Percentiles rank a stretch among this genome's conserved stretches.
phyloP scores from a whole-genome alignment of 1,140 invertebrate genomes.

The Pomacea maculata region DNA sequence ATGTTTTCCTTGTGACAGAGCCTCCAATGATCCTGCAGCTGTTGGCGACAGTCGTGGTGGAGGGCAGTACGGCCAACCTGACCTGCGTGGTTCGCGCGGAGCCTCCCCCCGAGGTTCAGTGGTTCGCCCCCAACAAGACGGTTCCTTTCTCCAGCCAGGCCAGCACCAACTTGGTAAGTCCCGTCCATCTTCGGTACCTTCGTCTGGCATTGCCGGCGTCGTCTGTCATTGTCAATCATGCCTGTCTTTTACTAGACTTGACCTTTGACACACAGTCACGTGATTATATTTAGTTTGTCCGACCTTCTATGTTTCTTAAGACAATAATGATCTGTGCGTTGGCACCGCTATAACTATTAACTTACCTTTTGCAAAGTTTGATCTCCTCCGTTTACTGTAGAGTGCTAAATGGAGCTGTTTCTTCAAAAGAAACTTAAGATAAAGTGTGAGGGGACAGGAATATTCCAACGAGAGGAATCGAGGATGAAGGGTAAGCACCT shows the following conservation, averaged over 20 bases:
- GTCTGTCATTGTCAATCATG: background rate
- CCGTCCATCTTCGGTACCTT: background rate
- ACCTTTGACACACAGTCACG: no score
- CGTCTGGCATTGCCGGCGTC: background rate
- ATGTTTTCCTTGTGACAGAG: slow-evolving; percentile 1
- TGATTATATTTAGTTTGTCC: no score
- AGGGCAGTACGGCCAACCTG: slow-evolving; percentile 24
- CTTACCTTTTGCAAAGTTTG: no score
- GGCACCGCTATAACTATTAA: no score
- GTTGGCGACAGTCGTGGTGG: background rate
- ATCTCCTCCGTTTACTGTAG: no score
- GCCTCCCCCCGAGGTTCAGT: slow-evolving; percentile 14
- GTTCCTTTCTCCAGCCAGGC: slow-evolving; percentile 13
- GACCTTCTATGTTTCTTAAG: no score
- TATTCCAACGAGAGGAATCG: no score
- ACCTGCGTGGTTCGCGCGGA: slow-evolving; percentile 26
- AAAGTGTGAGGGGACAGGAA: no score
- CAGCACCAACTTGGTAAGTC: slow-evolving; percentile 16
- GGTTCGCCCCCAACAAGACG: slow-evolving; percentile 12
- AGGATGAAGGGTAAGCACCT: no score
- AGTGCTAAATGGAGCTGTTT: no score
- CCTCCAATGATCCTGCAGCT: slow-evolving; percentile 18
- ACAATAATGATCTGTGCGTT: no score
- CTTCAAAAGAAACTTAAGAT: no score
- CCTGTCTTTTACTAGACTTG: background rate